Evolutionary conservation across 1,140 invertebrate genomes (phyloP).

Genomic region (Heliconius nattereri): DNA sequence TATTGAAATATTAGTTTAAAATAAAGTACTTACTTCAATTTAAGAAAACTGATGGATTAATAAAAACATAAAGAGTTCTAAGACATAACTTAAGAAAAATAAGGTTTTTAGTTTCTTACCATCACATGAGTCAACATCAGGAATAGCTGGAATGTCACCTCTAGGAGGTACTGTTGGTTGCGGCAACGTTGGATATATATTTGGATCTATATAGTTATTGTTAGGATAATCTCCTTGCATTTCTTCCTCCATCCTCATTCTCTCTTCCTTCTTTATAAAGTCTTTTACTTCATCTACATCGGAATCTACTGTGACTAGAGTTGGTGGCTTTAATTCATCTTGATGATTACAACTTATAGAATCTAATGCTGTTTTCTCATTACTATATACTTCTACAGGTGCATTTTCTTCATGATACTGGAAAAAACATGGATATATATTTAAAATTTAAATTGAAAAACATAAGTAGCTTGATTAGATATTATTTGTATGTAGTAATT

Average conservation of each 20-base stretch:
- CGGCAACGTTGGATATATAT: constrained; percentile 48
- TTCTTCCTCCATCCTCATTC: constrained; percentile 60
- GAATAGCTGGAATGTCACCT: constrained; percentile 87
- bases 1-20: neutral
- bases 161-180: constrained; percentile 58
- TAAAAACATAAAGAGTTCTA: neutral
- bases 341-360: constrained; percentile 59
- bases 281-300: constrained; percentile 71
- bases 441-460: too few relatives aligned
- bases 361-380: constrained; percentile 58
- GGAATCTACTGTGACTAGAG: constrained; percentile 55
- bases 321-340: constrained; percentile 55
- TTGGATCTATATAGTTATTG: constrained; percentile 68
- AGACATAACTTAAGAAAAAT: neutral
- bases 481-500: too few relatives aligned
- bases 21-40: too few relatives aligned
- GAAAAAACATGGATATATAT: neutral
- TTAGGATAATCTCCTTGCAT: constrained; percentile 76
- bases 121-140: constrained; percentile 85
- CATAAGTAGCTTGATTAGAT: too few relatives aligned
- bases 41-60: neutral
- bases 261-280: constrained; percentile 61
- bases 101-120: constrained; percentile 63
- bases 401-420: constrained; percentile 76
- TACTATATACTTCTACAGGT: constrained; percentile 63